phyloP scores from a whole-genome alignment of 2,797 vertebrate species.

The Halcyon chelicuti region DNA sequence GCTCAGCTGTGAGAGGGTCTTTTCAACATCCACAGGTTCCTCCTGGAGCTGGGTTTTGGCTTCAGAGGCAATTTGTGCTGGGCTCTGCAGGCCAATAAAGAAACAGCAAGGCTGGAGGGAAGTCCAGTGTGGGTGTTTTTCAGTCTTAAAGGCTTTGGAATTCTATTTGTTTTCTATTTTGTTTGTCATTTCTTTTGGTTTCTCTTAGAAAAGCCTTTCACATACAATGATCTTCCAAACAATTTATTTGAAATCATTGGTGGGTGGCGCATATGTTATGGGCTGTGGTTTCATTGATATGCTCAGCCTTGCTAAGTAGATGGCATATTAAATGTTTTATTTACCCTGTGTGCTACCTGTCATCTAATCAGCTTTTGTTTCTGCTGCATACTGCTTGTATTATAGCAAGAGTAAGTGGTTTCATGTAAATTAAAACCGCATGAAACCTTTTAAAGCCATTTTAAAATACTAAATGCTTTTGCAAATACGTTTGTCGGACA shows the following conservation, averaged over 20 bases:
- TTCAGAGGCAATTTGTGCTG: neutral
- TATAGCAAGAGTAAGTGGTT: slow-evolving; percentile 64
- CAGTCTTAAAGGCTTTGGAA: neutral
- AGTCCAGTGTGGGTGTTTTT: neutral
- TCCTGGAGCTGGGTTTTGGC: neutral
- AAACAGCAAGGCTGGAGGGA: neutral
- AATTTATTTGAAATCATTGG: slow-evolving; percentile 36
- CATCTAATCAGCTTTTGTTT: slow-evolving; percentile 72
- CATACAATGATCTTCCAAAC: neutral
- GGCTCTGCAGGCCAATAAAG: neutral
- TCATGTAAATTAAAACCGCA: slow-evolving; percentile 66
- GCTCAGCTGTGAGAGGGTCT: neutral
- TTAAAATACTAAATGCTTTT: slow-evolving; percentile 60
- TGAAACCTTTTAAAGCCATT: slow-evolving; percentile 64
- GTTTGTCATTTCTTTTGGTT: neutral
- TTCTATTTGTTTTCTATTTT: neutral
- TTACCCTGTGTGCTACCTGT: slow-evolving; percentile 57
- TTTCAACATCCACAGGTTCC: neutral
- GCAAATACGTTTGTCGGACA: slow-evolving; percentile 67
- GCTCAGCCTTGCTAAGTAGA: slow-evolving; percentile 27
- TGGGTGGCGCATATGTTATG: neutral
- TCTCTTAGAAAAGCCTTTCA: slow-evolving; percentile 11
- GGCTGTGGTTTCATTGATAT: slow-evolving; percentile 53
- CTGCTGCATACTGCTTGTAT: slow-evolving; percentile 45
- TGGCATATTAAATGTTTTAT: slow-evolving; percentile 66